Conservation (phyloP, 2,113 vertebrate species). For the Vicugna pacos region DNA sequence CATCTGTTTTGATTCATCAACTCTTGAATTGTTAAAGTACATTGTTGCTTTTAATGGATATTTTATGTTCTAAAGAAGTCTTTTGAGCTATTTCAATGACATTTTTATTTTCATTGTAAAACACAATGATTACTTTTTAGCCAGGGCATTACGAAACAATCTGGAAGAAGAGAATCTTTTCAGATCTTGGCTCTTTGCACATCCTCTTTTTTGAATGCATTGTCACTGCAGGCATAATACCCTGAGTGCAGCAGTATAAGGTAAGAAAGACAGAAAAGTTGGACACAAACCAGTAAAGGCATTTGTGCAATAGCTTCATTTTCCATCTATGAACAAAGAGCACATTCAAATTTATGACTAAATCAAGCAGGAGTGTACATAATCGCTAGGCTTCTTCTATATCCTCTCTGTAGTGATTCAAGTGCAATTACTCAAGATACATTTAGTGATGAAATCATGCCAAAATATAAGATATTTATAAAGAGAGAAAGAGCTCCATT, state of each 20-base stretch:
- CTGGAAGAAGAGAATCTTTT: not conserved
- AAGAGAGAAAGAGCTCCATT: not conserved
- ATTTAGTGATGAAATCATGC: not conserved
- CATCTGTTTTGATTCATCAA: conserved; percentile 58
- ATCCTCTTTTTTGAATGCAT: not conserved
- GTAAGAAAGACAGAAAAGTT: not conserved
- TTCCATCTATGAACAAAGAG: not conserved
- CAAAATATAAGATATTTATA: not conserved
- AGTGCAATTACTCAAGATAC: not conserved
- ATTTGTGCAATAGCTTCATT: not conserved
- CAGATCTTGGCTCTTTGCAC: not conserved
- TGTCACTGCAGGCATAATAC: not conserved
- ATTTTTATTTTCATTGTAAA: conserved; percentile 59
- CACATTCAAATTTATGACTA: not conserved
- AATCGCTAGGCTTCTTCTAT: not conserved
- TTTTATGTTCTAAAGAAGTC: conserved; percentile 32
- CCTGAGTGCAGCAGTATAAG: not conserved
- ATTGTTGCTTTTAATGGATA: conserved; percentile 53
- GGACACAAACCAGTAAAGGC: not conserved
- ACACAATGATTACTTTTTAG: conserved; percentile 11
- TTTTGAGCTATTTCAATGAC: conserved; percentile 53
- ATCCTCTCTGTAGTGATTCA: not conserved
- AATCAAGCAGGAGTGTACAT: not conserved
- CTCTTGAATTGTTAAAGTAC: conserved; percentile 17
- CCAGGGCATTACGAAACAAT: conserved; percentile 30